Conservation (phyloP, 2,888 invertebrate genomes). For the Callimorpha dominula region DNA sequence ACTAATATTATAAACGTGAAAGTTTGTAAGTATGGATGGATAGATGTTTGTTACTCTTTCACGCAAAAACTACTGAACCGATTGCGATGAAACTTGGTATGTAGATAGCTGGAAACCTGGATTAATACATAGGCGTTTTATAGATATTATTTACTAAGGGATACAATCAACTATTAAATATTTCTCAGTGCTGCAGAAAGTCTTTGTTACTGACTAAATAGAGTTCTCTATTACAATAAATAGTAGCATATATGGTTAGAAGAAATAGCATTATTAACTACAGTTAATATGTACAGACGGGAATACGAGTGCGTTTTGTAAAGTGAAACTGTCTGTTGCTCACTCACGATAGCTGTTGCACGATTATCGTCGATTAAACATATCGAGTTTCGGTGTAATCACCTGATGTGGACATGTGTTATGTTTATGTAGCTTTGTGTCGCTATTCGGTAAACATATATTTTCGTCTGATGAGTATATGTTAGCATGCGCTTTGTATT, state of each 20-base stretch:
- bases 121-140: too few relatives aligned
- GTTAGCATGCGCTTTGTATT: background rate
- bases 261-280: conserved; percentile 22
- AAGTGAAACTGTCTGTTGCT: conserved; percentile 47
- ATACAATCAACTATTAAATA: background rate
- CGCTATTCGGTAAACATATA: conserved; percentile 3
- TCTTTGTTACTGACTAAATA: background rate
- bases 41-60: too few relatives aligned
- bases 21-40: too few relatives aligned
- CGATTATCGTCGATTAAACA: conserved; percentile 54
- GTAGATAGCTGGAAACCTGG: too few relatives aligned
- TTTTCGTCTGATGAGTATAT: background rate
- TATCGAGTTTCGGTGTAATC: conserved; percentile 58
- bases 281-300: conserved; percentile 32
- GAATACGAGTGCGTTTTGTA: conserved; percentile 50
- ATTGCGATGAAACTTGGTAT: too few relatives aligned
- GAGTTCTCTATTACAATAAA: background rate
- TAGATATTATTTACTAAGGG: background rate
- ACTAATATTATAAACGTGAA: too few relatives aligned
- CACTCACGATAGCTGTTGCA: conserved; percentile 52
- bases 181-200: background rate
- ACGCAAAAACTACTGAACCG: too few relatives aligned
- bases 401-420: conserved; percentile 56
- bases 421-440: conserved; percentile 25
- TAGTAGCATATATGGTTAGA: conserved; percentile 14